These are phyloP conservation scores for Spodoptera frugiperda DNA, from an alignment of 1,140 invertebrate species.

Conservation along the genomic window DNA sequence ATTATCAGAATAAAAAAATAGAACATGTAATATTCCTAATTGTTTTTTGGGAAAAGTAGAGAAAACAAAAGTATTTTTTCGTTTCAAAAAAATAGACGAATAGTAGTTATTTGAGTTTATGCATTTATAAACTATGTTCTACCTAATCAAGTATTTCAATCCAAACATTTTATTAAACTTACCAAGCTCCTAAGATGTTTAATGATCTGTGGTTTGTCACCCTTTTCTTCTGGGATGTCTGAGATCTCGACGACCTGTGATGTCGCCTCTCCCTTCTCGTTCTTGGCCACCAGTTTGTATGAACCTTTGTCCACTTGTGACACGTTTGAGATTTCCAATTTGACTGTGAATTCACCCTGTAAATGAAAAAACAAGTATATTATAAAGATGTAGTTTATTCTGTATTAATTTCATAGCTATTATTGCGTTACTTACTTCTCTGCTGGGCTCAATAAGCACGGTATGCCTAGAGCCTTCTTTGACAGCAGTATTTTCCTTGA, in stretches of 20 bases:
- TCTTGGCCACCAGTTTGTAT: conserved; percentile 96
- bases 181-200: conserved; percentile 91
- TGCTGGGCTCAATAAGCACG: conserved; percentile 91
- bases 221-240: conserved; percentile 92
- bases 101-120: too few relatives aligned
- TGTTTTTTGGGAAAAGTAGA: too few relatives aligned
- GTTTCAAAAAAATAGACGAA: too few relatives aligned
- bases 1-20: too few relatives aligned
- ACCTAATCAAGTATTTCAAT: too few relatives aligned
- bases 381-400: conserved; percentile 17
- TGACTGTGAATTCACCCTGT: conserved; percentile 94
- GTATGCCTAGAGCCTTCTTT: conserved; percentile 91
- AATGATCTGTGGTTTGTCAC: conserved; percentile 90
- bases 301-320: conserved; percentile 93
- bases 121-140: too few relatives aligned
- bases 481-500: conserved; percentile 93
- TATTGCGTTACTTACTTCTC: conserved; percentile 87
- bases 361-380: conserved; percentile 60
- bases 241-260: conserved; percentile 95
- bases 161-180: too few relatives aligned
- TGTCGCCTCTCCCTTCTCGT: conserved; percentile 96
- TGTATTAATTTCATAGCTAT: background rate
- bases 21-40: too few relatives aligned
- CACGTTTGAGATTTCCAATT: conserved; percentile 94
- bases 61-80: too few relatives aligned